Base-by-base conservation (phyloP, 2,888 invertebrate genomes). In the Pterostichus madidus region DNA sequence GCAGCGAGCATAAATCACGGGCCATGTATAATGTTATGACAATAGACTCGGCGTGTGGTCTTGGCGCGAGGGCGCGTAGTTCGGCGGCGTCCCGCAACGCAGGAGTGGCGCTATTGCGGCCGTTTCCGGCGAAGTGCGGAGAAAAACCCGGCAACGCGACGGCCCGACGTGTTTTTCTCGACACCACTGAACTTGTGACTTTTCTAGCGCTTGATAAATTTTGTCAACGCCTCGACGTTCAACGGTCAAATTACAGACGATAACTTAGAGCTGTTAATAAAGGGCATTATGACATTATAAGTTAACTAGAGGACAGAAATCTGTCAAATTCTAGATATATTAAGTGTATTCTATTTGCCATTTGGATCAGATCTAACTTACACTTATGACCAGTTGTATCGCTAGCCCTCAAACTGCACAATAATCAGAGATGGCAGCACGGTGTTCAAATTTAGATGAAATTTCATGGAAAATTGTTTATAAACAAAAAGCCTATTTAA, bases 21-120 rank as follows among this genome's bases (percentile, higher is more conserved):
- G 35, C 81, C 59, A 75, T 75, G 75, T 81, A 81, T 81, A 81
- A 81, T 81, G 81, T 81, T 81, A 81, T 81, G 81, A 81, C 81
- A 81, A 81, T 81, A 59, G 81, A 64, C 80, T 39, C 75, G 73
- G 75, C 75, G 81, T 75, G 80, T 59, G 81, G 73, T 81, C 64
- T 81, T 71, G 75, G 71, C 81, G 75, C 56, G 68, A 8, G 46
- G 52, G n/a, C 53, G 80, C 80, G 68, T 31, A 49, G 64, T 56
- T 78, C 44, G 7, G 59, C 8, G 79, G 56, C 77, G 77, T 56
- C 79, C 64, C 64, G 79, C 79, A 24, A 79, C 8, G 77, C 77
- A 7, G 56, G 17, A 31, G 53, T 53, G 64, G 64, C 79, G 79
- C 79, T 13, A 68, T 68, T 79, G 64, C 68, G 24, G 31, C 61